Base-by-base conservation (phyloP, 53 echinoderm and acorn worm species). In the Stichopus horrens region DNA sequence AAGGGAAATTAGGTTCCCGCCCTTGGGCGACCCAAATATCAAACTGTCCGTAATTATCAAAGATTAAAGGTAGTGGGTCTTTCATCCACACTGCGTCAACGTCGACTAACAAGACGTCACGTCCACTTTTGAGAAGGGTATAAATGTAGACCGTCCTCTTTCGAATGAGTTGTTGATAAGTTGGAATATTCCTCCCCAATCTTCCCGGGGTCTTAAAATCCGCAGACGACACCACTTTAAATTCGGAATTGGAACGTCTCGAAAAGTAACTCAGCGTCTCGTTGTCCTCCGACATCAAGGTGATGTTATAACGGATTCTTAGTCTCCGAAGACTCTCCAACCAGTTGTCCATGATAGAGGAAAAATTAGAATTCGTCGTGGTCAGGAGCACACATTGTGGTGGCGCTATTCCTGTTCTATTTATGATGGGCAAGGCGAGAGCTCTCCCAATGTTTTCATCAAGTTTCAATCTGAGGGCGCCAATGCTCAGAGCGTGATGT, bases 311-410 rank as follows among this genome's bases (percentile, higher is more conserved):
- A 18, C 89, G 83, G 51, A 89, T 22, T 7, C 53, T 55, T 11
- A 92, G 83, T 21, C 92, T 79, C 5, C 92, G 92, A 2, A 92
- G 53, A 74, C 89, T 86, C 75, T 92, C 90, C 23, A 92, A 58
- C 92, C 92, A 90, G 21, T 92, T 92, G 3, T 87, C 92, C 53
- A 89, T 89, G 51, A 92, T 54, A 8, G 89, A 86, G 21, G 74
- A 71, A 78, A 90, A 92, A 13, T 90, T 86, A 0, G 79, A 71
- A 63, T 92, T 92, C 13, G 92, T 92, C 5, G 90, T 82, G 6
- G 92, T 90, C 16, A 91, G 66, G 52, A 91, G 83, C 0, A 88
- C 88, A 52, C 88, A 91, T 8, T 83, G 88, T 16, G 54, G 73
- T 55, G 59, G 71, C 84, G 55, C 23, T 10, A 16, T 8, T 9